Conservation (phyloP, 2,113 vertebrate genomes). For the Buteo buteo region DNA sequence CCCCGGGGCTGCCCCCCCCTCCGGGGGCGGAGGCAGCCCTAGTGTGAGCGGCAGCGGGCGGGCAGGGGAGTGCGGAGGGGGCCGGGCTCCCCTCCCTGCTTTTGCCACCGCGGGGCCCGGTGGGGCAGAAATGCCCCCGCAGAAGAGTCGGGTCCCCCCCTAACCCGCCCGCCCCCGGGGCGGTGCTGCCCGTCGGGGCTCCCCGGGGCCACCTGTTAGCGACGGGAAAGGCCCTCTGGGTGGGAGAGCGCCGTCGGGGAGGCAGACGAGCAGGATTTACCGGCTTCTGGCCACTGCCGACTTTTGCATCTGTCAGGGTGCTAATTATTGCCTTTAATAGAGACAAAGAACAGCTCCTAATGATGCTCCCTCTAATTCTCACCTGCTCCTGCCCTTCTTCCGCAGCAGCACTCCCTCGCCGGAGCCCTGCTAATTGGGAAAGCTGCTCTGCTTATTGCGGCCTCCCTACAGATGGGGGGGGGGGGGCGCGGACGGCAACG, state of each 20-base stretch:
- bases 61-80: too few relatives aligned
- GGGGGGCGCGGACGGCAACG: background rate
- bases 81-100: too few relatives aligned
- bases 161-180: too few relatives aligned
- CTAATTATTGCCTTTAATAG: constrained; percentile 68
- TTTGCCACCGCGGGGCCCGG: too few relatives aligned
- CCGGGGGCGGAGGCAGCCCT: too few relatives aligned
- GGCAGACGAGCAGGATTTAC: background rate
- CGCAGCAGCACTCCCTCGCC: background rate
- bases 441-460: constrained; percentile 6
- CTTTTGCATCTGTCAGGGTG: constrained; percentile 63
- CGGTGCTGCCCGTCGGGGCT: background rate
- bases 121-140: background rate
- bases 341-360: constrained; percentile 66
- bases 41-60: too few relatives aligned
- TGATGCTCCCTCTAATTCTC: constrained; percentile 62
- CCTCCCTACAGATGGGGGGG: background rate
- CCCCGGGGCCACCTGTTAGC: constrained; percentile 40
- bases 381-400: constrained; percentile 62
- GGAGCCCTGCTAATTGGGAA: constrained; percentile 54
- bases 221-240: background rate
- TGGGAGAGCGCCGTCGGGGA: background rate
- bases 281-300: constrained; percentile 19
- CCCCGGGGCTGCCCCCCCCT: too few relatives aligned
- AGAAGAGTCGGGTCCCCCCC: too few relatives aligned